A percentile compares a stretch with the other conserved stretches of the same genome.
Evolutionary conservation across 2,113 vertebrate species (phyloP).

Genomic region (Sprattus sprattus): DNA sequence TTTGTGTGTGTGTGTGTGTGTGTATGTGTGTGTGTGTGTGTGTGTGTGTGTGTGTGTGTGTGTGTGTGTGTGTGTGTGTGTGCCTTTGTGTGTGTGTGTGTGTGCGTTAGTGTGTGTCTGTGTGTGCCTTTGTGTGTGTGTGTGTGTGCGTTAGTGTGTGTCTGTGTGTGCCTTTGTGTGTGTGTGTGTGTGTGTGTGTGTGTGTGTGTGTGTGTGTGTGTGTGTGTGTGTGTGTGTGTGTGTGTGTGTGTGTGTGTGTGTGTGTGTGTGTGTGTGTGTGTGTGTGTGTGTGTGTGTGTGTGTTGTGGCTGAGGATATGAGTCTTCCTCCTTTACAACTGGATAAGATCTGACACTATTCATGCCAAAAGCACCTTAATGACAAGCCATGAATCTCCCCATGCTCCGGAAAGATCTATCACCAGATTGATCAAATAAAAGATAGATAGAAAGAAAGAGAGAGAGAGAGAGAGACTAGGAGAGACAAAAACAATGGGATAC

Average conservation of each 20-base stretch:
- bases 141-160: background rate
- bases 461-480: background rate
- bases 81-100: background rate
- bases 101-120: background rate
- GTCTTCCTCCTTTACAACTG: background rate
- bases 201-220: background rate
- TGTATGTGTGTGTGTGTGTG: background rate
- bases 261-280: background rate
- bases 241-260: background rate
- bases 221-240: background rate
- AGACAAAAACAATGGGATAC: background rate
- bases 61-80: background rate
- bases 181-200: background rate
- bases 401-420: background rate
- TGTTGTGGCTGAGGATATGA: conserved; percentile 13
- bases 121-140: background rate
- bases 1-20: background rate
- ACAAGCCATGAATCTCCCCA: background rate
- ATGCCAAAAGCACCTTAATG: background rate
- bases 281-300: background rate
- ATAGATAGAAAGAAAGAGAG: background rate
- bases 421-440: background rate
- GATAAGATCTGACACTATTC: background rate
- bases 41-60: background rate
- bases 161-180: background rate